phyloP scores from a whole-genome alignment of 2,113 vertebrate species.

The Mugil cephalus region DNA sequence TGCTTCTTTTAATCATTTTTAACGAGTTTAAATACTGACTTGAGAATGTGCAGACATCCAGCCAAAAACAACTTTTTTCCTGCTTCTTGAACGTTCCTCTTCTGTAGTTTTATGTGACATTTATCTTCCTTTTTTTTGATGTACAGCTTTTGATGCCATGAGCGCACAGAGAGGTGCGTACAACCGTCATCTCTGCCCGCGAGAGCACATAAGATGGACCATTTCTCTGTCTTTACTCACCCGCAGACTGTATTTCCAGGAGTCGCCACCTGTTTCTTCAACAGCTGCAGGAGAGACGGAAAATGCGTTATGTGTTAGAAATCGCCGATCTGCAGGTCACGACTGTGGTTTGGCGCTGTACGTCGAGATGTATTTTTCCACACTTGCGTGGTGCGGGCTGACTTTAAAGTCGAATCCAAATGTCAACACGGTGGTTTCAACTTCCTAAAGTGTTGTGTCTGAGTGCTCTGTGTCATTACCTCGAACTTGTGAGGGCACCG shows the following conservation, averaged over 20 bases:
- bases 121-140: not conserved
- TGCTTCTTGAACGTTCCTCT: too few relatives aligned
- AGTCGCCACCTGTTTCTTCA: constrained; percentile 97
- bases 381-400: not conserved
- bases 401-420: constrained; percentile 7
- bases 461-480: constrained; percentile 24
- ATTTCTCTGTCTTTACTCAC: constrained; percentile 82
- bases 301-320: constrained; percentile 16
- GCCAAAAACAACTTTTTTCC: too few relatives aligned
- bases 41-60: too few relatives aligned
- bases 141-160: not conserved
- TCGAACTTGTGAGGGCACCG: not conserved
- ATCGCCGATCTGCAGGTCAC: not conserved
- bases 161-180: not conserved
- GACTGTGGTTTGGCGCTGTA: not conserved
- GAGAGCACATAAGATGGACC: not conserved
- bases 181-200: not conserved
- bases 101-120: too few relatives aligned
- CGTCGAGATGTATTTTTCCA: constrained; percentile 1
- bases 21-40: not conserved
- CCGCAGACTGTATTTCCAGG: constrained; percentile 98
- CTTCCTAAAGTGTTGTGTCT: constrained; percentile 15
- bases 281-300: constrained; percentile 79
- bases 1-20: not conserved
- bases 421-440: not conserved